Conservation (phyloP, 2,113 vertebrate species). For the Passer domesticus region DNA sequence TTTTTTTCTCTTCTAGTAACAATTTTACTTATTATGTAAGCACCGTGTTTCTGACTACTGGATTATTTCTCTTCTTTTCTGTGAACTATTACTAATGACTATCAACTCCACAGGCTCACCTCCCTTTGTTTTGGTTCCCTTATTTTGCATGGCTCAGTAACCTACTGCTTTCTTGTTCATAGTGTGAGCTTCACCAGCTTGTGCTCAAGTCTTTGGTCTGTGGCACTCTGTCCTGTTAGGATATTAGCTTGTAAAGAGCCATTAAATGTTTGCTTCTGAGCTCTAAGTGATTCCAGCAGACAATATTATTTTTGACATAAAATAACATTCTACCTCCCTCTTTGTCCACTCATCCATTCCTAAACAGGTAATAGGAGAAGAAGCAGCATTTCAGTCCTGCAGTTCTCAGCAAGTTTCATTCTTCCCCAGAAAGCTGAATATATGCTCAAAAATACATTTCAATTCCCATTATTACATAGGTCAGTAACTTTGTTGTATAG, state of each 20-base stretch:
- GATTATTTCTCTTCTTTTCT: not conserved
- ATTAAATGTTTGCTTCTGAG: not conserved
- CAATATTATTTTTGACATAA: not conserved
- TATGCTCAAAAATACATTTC: not conserved
- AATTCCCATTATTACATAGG: not conserved
- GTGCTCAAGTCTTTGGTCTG: not conserved
- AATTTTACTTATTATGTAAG: not conserved
- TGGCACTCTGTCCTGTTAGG: not conserved
- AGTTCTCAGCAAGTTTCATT: not conserved
- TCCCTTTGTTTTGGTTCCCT: not conserved
- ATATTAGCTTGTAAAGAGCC: not conserved
- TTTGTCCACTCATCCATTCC: not conserved
- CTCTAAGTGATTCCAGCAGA: not conserved
- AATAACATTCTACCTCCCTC: not conserved
- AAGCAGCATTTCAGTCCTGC: not conserved
- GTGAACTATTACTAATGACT: not conserved
- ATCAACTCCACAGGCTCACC: not conserved
- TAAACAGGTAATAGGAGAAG: not conserved
- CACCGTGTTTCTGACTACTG: not conserved
- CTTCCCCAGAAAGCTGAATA: not conserved
- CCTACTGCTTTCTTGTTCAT: not conserved
- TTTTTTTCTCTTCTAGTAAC: not conserved
- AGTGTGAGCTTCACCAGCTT: not conserved
- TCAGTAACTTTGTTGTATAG: not conserved
- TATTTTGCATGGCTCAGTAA: not conserved